Base-by-base conservation (phyloP, 2,113 vertebrate species). In the Engystomops pustulosus region DNA sequence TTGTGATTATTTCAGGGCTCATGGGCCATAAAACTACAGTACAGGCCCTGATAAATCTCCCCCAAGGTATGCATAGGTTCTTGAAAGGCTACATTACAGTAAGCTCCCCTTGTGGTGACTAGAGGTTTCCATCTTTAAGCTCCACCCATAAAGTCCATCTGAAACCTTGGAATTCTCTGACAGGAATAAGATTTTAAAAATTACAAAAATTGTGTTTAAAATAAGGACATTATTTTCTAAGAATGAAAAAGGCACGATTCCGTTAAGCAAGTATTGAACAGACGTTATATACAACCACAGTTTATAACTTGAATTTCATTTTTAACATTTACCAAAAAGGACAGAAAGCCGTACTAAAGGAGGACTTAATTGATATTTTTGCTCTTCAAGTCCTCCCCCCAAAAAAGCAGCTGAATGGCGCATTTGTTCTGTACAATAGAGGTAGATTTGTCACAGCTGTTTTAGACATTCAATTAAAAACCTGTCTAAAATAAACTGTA, bases 391-490 rank as follows among this genome's bases (percentile, higher is more conserved):
- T 32, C 25, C 17, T 9, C 41, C 38, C 34, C 36, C 72, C 8
- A 70, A 70, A 81, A 80, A 81, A 81, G 30, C 30, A 69, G 23
- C 45, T 32, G 27, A 68, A 76, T 7, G 1, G 67, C 44, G 49
- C 36, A 79, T 79, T 81, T 44, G 60, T 84, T 53, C 30, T 51
- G 67, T 69, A 70, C 20, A 78, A 79, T 41, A 78, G 83, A 84
- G 65, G 83, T 84, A 84, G 83, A 84, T 84, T 84, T 84, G 67
- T 84, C 83, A 70, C 83, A 84, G 83, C 74, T 30, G 70, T 49
- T 68, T 78, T 41, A 77, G 58, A 84, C 36, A 38, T 27, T 79
- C 75, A 41, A 79, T 68, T 70, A 77, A 58, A 55, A 77, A 55
- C 32, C 3, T 41, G 71, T 79, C 23, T 41, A 79, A 51, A 51